Conservation (phyloP, 1,140 invertebrate species). For the Brevipalpus yothersi region DNA sequence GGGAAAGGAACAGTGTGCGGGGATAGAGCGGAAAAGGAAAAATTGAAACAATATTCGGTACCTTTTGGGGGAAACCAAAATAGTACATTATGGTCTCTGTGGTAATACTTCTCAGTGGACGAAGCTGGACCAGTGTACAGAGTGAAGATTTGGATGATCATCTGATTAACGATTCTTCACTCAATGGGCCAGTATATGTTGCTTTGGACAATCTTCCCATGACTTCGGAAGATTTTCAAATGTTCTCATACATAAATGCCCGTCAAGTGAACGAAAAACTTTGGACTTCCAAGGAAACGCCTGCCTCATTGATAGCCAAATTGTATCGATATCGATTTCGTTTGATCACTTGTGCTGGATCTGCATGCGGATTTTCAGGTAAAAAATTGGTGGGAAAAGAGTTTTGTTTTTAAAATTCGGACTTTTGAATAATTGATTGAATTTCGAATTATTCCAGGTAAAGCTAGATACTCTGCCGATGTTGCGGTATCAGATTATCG, state of each 20-base stretch:
- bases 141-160: conserved; percentile 8
- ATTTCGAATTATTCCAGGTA: neutral
- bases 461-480: conserved; percentile 8
- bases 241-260: conserved; percentile 7
- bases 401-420: too few relatives aligned
- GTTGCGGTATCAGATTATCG: conserved; percentile 8
- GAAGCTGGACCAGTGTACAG: conserved; percentile 6
- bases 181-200: conserved; percentile 8
- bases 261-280: conserved; percentile 6
- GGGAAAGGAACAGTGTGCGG: too few relatives aligned
- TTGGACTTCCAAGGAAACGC: conserved; percentile 2
- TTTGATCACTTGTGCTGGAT: neutral
- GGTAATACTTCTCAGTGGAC: conserved; percentile 3
- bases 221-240: conserved; percentile 4
- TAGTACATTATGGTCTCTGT: conserved; percentile 1
- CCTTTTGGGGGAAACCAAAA: neutral
- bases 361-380: conserved; percentile 5
- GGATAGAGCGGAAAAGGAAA: too few relatives aligned
- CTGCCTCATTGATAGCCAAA: conserved; percentile 5
- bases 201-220: conserved; percentile 3
- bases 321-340: neutral
- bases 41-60: neutral
- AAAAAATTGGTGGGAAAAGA: too few relatives aligned
- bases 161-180: conserved; percentile 3
- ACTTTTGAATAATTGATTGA: too few relatives aligned